Percentiles rank a stretch among this genome's conserved stretches.
phyloP scores from a whole-genome alignment of 2,888 invertebrate species.

The Patella pellucida region DNA sequence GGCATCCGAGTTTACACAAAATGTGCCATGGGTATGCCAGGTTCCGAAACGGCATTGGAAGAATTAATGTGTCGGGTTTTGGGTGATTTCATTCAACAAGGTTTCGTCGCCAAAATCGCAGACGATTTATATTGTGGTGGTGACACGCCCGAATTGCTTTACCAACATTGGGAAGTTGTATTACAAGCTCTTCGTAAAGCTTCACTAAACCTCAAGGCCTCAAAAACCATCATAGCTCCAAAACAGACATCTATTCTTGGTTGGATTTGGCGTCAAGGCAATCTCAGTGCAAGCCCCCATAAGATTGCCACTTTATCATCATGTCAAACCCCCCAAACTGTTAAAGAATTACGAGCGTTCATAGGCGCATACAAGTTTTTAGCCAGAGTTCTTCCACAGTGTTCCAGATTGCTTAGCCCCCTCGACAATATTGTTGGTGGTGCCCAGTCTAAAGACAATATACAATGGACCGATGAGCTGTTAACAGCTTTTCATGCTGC shows the following conservation, averaged over 20 bases:
- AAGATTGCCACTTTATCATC: neutral
- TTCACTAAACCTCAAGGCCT: neutral
- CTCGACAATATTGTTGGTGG: too few species aligned
- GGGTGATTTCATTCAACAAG: constrained; percentile 29
- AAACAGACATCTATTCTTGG: too few species aligned
- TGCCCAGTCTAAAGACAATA: too few species aligned
- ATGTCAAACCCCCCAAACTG: neutral
- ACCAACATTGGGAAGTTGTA: constrained; percentile 22
- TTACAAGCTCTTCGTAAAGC: constrained; percentile 20
- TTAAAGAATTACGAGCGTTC: neutral
- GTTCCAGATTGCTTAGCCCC: neutral
- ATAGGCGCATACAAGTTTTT: constrained; percentile 7
- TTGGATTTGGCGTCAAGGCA: neutral
- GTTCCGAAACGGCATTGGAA: constrained; percentile 46
- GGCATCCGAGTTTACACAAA: constrained; percentile 39
- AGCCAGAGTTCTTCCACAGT: neutral
- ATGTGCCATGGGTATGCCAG: constrained; percentile 42
- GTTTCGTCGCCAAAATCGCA: constrained; percentile 33
- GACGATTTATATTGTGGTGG: constrained; percentile 33
- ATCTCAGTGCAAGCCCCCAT: neutral
- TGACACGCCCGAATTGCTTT: constrained; percentile 15
- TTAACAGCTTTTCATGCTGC: neutral
- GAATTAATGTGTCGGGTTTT: constrained; percentile 28
- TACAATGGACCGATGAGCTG: too few species aligned
- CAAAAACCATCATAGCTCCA: too few species aligned